Conservation (phyloP, 2,113 vertebrate genomes). For the Formicarius rufipectus region DNA sequence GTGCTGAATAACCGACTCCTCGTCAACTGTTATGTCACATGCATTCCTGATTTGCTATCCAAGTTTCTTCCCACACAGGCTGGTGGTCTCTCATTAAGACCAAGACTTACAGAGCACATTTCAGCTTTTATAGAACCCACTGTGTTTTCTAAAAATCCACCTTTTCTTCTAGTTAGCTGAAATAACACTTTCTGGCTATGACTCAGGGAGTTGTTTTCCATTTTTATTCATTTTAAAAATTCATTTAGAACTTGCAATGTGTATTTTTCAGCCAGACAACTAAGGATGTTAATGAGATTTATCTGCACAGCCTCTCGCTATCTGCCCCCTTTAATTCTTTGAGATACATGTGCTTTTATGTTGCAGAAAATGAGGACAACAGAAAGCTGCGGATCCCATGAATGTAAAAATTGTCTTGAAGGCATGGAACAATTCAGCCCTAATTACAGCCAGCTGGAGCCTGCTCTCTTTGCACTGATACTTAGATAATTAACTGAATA, state of each 20-base stretch:
- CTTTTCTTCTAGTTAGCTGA: not conserved
- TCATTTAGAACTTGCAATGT: not conserved
- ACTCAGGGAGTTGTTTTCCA: not conserved
- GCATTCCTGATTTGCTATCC: not conserved
- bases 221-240: not conserved
- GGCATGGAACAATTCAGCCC: conserved; percentile 57
- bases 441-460: conserved; percentile 64
- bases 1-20: not conserved
- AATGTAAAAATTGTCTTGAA: conserved; percentile 58
- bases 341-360: conserved; percentile 43
- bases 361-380: conserved; percentile 58
- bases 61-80: not conserved
- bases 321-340: conserved; percentile 17
- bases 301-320: not conserved
- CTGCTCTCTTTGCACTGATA: conserved; percentile 29
- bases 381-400: conserved; percentile 46
- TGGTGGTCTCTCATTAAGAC: conserved; percentile 5
- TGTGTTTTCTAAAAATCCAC: not conserved
- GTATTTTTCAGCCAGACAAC: not conserved
- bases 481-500: conserved; percentile 52
- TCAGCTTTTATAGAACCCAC: not conserved
- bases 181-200: not conserved
- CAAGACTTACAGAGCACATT: not conserved
- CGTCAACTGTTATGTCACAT: not conserved
- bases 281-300: not conserved